Evolutionary conservation across 2,797 vertebrate genomes (phyloP).

Genomic region (Mus minutoides): DNA sequence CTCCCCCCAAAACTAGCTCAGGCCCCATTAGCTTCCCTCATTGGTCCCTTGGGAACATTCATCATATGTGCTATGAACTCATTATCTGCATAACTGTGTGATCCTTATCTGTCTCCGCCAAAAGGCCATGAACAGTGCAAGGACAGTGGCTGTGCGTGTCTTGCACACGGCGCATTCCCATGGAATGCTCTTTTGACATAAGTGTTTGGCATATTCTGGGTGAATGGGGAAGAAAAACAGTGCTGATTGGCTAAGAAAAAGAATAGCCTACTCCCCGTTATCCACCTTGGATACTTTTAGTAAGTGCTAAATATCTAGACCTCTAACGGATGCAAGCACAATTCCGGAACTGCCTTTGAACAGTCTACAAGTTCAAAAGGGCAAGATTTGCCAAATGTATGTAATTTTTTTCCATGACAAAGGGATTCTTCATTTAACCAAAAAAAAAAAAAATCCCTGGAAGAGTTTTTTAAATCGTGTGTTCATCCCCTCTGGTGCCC

Average conservation of each 20-base stretch:
- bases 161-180: neutral
- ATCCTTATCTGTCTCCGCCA: constrained; percentile 55
- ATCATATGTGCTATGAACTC: constrained; percentile 70
- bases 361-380: constrained; percentile 67
- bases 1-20: constrained; percentile 34
- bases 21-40: constrained; percentile 57
- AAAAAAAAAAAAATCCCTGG: constrained; percentile 34
- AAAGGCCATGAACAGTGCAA: neutral
- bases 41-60: constrained; percentile 62
- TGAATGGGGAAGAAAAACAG: constrained; percentile 12
- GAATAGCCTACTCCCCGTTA: neutral
- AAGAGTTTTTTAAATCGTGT: constrained; percentile 74
- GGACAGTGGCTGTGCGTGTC: neutral
- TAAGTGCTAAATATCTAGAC: neutral
- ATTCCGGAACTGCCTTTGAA: constrained; percentile 59
- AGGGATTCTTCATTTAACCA: constrained; percentile 74
- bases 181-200: too few species aligned
- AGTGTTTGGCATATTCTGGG: neutral
- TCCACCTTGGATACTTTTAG: neutral
- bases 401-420: constrained; percentile 65
- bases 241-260: constrained; percentile 17
- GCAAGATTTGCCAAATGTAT: constrained; percentile 58
- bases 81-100: constrained; percentile 67
- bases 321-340: constrained; percentile 15
- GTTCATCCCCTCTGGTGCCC: constrained; percentile 64